Evolutionary conservation across 2,797 vertebrate species (phyloP), one percentile per base, ranked within the genome.

Genomic region (Notolabrus celidotus): DNA sequence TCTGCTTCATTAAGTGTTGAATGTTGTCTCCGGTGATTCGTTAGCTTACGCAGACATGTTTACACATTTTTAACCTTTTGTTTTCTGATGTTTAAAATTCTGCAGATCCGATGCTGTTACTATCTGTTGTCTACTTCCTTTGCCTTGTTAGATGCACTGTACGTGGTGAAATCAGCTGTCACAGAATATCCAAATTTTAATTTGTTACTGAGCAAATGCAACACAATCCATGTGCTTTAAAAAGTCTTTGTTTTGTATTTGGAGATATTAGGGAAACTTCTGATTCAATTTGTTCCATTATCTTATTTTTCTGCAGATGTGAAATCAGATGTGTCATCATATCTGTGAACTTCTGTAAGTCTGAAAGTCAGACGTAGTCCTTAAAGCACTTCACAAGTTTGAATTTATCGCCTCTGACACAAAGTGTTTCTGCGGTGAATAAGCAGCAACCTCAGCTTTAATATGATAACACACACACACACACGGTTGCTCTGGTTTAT

Each of bases 161-260:
- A 51, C 39, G 62, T 49, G 55, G 46, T 75, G 17, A 64, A 46
- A 20, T 57, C 41, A 66, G 22, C 51, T 19, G 25, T 72, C 50
- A 52, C 57, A 66, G 52, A 41, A 67, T 33, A 36, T 14, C 4
- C 11, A n/a, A 57, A 42, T 46, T 57, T 23, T 46, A 69, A 10
- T 74, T 87, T 23, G 20, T 47, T 47, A 15, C 23, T 16, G 12
- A 41, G 71, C 80, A 36, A 67, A 64, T 45, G 34, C 67, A 61
- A 20, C 46, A 56, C 57, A 38, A 20, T 36, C 41, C 45, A 54
- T 2, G 16, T 22, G 11, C 76, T 42, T 66, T 61, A 14, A 74
- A 51, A 55, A 46, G 29, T 54, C 77, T 75, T 67, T 80, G 64
- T 86, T 59, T 69, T 68, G 65, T 71, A n/a, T 68, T 67, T 74